These are phyloP conservation scores for Oopsacas minuta DNA, from an alignment of 37 sponge, comb jelly and placozoan genomes.

Conservation along the genomic window DNA sequence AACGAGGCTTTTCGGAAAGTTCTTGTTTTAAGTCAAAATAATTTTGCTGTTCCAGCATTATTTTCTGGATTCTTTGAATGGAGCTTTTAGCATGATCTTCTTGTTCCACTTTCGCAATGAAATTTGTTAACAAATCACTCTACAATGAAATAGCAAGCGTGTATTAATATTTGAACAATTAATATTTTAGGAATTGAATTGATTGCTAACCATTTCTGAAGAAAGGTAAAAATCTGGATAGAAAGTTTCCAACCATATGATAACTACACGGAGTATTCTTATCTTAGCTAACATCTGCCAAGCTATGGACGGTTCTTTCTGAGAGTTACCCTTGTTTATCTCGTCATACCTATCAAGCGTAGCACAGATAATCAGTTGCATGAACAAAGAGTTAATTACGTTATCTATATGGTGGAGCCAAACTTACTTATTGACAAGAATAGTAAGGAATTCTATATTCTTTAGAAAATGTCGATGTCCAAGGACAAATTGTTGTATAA, in stretches of 20 bases:
- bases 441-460: not conserved
- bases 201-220: not conserved
- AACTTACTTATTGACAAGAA: constrained; percentile 9
- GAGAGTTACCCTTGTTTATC: not conserved
- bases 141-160: not conserved
- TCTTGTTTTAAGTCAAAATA: not conserved
- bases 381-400: not conserved
- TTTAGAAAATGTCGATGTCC: constrained; percentile 8
- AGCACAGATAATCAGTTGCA: not conserved
- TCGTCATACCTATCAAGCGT: not conserved
- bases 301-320: not conserved
- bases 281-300: constrained; percentile 16
- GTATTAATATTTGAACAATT: not conserved
- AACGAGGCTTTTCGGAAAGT: not conserved
- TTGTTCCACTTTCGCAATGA: not conserved
- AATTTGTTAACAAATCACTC: not conserved
- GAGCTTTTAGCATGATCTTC: not conserved
- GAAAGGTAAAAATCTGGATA: not conserved
- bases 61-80: not conserved
- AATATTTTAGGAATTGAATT: not conserved
- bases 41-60: not conserved
- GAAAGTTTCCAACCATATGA: not conserved
- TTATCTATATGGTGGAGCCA: not conserved
- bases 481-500: not conserved
- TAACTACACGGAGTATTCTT: not conserved